Conservation (phyloP, 1,140 invertebrate species). For the Dreissena rostriformis region DNA sequence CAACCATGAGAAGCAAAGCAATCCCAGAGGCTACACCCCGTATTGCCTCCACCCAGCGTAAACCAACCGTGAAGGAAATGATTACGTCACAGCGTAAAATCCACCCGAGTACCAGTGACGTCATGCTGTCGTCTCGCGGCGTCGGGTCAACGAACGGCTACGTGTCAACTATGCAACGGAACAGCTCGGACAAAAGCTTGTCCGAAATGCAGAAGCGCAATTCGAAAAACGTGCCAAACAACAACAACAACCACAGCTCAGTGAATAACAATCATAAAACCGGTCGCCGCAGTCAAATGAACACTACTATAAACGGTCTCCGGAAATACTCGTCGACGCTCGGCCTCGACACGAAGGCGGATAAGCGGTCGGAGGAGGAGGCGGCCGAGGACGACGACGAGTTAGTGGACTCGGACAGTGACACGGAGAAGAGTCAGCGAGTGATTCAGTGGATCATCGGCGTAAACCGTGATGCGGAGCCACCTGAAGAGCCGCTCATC, state of each 20-base stretch:
- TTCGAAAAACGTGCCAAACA: constrained; percentile 49
- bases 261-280: constrained; percentile 18
- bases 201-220: constrained; percentile 3
- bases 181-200: constrained; percentile 38
- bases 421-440: constrained; percentile 62
- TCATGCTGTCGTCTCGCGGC: not conserved
- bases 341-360: constrained; percentile 47
- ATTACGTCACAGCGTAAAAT: constrained; percentile 7
- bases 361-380: constrained; percentile 25
- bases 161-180: constrained; percentile 5
- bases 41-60: not conserved
- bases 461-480: constrained; percentile 53
- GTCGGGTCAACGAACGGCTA: constrained; percentile 6
- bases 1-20: constrained; percentile 53
- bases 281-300: not conserved
- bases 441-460: constrained; percentile 66
- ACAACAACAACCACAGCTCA: constrained; percentile 38
- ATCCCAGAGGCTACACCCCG: constrained; percentile 25
- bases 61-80: constrained; percentile 9
- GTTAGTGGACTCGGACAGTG: constrained; percentile 57
- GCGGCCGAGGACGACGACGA: constrained; percentile 23
- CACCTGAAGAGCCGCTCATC: constrained; percentile 62
- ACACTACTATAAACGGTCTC: constrained; percentile 62
- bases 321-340: constrained; percentile 60
- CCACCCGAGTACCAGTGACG: constrained; percentile 22